A percentile compares a stretch with the other conserved stretches of the same genome.
Conservation (phyloP, 2,888 invertebrate species). For the Ethmia dodecea region DNA sequence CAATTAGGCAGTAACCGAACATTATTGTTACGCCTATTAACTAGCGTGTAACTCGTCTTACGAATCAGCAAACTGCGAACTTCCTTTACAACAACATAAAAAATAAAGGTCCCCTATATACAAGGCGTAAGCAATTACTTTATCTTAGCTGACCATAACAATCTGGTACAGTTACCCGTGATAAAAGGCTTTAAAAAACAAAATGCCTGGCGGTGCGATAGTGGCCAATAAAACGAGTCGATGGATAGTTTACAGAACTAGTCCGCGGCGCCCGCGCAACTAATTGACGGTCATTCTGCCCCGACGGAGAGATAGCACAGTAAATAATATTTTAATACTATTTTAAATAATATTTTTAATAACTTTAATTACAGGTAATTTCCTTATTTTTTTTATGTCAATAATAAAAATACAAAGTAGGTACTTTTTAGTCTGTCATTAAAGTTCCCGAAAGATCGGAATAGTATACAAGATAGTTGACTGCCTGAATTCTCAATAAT, state of each 20-base stretch:
- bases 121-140: slow-evolving; percentile 1
- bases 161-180: slow-evolving; percentile 2
- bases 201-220: slow-evolving; percentile 16
- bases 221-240: slow-evolving; percentile 36
- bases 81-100: background rate
- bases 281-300: slow-evolving; percentile 54
- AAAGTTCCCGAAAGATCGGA: too few relatives aligned
- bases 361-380: background rate
- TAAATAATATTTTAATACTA: background rate
- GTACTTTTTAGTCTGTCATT: too few relatives aligned
- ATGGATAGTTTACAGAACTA: slow-evolving; percentile 54
- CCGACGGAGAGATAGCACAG: slow-evolving; percentile 41
- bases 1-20: too few relatives aligned
- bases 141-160: background rate
- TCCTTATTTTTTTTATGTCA: too few relatives aligned
- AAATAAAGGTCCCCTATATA: too few relatives aligned
- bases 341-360: background rate
- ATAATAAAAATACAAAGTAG: too few relatives aligned
- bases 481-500: too few relatives aligned
- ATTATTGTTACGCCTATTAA: too few relatives aligned
- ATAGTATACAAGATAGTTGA: too few relatives aligned
- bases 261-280: slow-evolving; percentile 59
- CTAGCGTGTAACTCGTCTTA: too few relatives aligned
- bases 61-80: too few relatives aligned
- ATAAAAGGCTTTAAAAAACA: slow-evolving; percentile 16